Conservation (phyloP, 2,113 vertebrate genomes). For the Bubo blakistoni region DNA sequence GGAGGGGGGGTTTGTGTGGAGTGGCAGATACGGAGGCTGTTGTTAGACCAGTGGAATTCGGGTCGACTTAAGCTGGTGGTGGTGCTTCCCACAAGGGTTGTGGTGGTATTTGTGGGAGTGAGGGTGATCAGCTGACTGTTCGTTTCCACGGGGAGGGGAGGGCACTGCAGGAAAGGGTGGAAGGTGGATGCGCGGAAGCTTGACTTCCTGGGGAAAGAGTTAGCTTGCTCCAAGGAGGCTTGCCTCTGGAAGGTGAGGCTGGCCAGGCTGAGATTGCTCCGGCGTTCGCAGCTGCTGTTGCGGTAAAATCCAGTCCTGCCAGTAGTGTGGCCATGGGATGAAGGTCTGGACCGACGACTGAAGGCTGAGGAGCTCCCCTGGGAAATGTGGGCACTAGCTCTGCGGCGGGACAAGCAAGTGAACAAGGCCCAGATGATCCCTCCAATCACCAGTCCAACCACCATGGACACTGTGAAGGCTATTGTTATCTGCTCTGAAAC, state of each 20-base stretch:
- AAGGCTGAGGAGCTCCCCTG: constrained; percentile 71
- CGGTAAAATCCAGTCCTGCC: constrained; percentile 85
- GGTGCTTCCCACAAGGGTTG: constrained; percentile 51
- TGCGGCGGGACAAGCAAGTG: constrained; percentile 86
- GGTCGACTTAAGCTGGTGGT: constrained; percentile 73
- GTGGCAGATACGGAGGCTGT: constrained; percentile 75
- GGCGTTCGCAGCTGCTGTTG: constrained; percentile 87
- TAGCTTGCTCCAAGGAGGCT: constrained; percentile 83
- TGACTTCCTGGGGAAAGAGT: constrained; percentile 86
- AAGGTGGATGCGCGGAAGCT: constrained; percentile 95
- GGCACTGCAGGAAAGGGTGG: constrained; percentile 91
- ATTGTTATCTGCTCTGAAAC: constrained; percentile 85
- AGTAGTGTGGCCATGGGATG: constrained; percentile 53
- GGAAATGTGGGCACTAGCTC: constrained; percentile 90
- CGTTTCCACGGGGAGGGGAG: constrained; percentile 84
- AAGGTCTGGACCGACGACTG: constrained; percentile 67
- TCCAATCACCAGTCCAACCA: constrained; percentile 86
- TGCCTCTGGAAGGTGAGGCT: constrained; percentile 92
- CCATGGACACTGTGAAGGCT: constrained; percentile 92
- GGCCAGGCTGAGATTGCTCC: constrained; percentile 94
- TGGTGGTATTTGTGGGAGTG: constrained; percentile 74
- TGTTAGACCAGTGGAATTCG: constrained; percentile 89
- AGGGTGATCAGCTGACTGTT: constrained; percentile 86
- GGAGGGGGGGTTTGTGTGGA: constrained; percentile 86
- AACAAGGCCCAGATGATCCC: constrained; percentile 84